phyloP scores from a whole-genome alignment of 2,888 invertebrate genomes.

The Anodontia alba region DNA sequence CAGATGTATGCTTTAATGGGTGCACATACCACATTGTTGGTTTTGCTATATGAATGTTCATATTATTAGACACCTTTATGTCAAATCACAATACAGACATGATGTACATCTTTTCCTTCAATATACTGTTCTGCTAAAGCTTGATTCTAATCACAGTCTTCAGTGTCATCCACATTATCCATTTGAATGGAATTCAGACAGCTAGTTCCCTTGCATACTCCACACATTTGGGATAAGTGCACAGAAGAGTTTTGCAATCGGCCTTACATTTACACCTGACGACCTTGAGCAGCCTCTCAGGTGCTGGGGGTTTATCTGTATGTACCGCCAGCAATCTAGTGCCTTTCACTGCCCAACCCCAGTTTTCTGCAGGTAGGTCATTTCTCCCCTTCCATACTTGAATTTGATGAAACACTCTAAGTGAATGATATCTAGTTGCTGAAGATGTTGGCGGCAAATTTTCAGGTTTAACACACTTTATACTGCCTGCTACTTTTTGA shows the following conservation, averaged over 20 bases:
- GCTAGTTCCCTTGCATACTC: constrained; percentile 7
- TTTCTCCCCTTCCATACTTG: constrained; percentile 12
- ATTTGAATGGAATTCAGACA: not conserved
- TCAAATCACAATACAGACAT: too few relatives aligned
- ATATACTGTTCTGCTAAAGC: too few relatives aligned
- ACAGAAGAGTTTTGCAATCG: not conserved
- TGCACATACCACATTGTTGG: too few relatives aligned
- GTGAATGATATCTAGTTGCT: constrained; percentile 19
- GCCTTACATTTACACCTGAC: constrained; percentile 17
- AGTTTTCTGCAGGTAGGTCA: not conserved
- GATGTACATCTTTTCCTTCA: too few relatives aligned
- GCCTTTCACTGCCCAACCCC: constrained; percentile 12
- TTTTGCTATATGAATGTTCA: too few relatives aligned
- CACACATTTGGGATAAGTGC: constrained; percentile 15
- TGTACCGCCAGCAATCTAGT: not conserved
- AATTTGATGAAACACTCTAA: constrained; percentile 16
- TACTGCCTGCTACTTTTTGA: not conserved
- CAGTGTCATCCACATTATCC: not conserved
- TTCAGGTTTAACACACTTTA: not conserved
- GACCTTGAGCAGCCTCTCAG: constrained; percentile 1
- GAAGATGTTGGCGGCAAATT: constrained; percentile 21
- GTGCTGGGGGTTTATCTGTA: constrained; percentile 20
- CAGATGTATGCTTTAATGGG: too few relatives aligned
- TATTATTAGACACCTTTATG: too few relatives aligned
- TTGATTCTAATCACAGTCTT: not conserved